Evolutionary conservation across 2,888 invertebrate genomes (phyloP), one percentile per base, ranked within the genome.

Genomic region (Drosophila diplacantha): DNA sequence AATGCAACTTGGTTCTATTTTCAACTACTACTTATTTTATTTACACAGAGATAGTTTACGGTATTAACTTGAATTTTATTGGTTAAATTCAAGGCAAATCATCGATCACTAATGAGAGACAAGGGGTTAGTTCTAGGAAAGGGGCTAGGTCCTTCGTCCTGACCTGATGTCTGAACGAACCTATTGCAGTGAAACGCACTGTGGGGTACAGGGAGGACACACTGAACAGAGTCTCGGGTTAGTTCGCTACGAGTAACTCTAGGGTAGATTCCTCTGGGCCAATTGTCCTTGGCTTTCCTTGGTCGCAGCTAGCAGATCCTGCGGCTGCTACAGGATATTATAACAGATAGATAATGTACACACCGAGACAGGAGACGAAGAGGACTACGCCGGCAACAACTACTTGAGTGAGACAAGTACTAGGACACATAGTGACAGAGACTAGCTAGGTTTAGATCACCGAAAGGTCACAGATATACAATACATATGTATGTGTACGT

Each of bases 351-450:
- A 16, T 14, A 20, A 20, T 22, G 1, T 53, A 58, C 29, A 44
- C 43, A 53, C 16, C 39, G 22, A 58, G 53, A 54, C 53, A 57
- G 41, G 20, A 26, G 3, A 37, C 58, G 29, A 22, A 44, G 37
- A n/a, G 31, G 55, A 46, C 44, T 46, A 46, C 31, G 31, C 18
- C 44, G 37, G 22, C 39, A 39, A 39, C 14, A 12, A 59, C 41
- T 50, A 61, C 35, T 38, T 8, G 41, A 46, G 59, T 51, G 22
- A 58, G 67, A 57, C 64, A 63, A 66, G 51, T 59, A 74, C 71
- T 44, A 58, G 41, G 47, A 57, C 50, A 52, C 35, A 54, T 43
- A 44, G 18, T 44, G 16, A 29, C 43, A 44, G 24, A 60, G 24
- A 60, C 37, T 52, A 44, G 29, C 55, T 49, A 41, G 31, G 38